phyloP scores from a whole-genome alignment of 1,140 invertebrate genomes.

The Pachypeltis micranthus region DNA sequence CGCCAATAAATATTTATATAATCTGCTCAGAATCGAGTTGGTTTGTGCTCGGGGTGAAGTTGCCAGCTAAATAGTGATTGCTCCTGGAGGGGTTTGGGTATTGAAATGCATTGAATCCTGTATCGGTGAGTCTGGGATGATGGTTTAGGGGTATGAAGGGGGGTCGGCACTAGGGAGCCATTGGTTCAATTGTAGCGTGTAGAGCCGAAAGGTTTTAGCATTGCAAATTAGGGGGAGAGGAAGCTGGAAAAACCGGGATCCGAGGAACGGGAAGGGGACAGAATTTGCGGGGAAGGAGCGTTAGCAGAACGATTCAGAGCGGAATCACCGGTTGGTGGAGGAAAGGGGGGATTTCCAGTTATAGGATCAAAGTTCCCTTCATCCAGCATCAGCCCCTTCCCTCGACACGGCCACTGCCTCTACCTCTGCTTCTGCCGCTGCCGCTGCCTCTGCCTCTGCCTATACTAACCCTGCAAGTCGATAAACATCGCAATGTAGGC shows the following conservation, averaged over 20 bases:
- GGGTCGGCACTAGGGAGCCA: not conserved
- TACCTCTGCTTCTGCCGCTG: not conserved
- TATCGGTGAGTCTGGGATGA: not conserved
- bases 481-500: not conserved
- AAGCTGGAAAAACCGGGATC: not conserved
- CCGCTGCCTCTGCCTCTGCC: not conserved
- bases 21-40: not conserved
- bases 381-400: too few relatives aligned
- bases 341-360: not conserved
- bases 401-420: not conserved
- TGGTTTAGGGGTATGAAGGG: too few relatives aligned
- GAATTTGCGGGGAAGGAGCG: not conserved
- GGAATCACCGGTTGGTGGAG: not conserved
- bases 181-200: not conserved
- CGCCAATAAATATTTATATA: not conserved
- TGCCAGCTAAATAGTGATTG: not conserved
- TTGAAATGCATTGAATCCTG: not conserved
- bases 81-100: not conserved
- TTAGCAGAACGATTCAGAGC: not conserved
- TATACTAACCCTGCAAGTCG: not conserved
- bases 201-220: not conserved
- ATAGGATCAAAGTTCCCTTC: not conserved
- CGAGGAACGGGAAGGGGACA: not conserved
- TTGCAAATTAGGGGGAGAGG: not conserved
- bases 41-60: not conserved